Base-by-base conservation (phyloP, 1,140 invertebrate genomes). In the Pectinophora gossypiella region DNA sequence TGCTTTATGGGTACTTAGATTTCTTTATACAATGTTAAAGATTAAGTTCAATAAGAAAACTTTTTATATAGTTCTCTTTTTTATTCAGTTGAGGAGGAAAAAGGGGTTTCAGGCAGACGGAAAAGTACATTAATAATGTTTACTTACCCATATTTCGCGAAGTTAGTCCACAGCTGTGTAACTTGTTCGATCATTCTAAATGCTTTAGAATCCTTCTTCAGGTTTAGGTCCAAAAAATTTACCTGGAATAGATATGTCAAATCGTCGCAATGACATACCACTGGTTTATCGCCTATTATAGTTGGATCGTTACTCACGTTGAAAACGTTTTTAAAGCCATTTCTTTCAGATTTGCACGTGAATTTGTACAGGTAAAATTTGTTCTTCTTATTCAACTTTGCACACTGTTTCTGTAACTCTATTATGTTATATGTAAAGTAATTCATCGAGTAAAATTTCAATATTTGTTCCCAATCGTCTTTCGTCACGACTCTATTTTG, bases 141-240 rank as follows among this genome's bases (percentile, higher is more conserved):
- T 19, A 52, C 62, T 56, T 63, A 77, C 72, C 69, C 69, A 15
- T 46, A 67, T 62, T 74, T 78, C 9, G 72, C 73, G 42, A 79
- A 76, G 27, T 76, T 70, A 0, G 72, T 77, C 74, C 73, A 76
- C 5, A 79, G 36, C 19, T 46, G 64, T 3, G 64, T 67, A 0
- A 72, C 38, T 23, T 56, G 51, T 4, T 76, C 53, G 0, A 80
- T 57, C 60, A 73, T 63, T 40, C 60, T 47, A 32, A 61, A 72
- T 5, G 40, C 40, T 19, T 46, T 45, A 0, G 68, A 68, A 16
- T 58, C 19, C 3, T 47, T 49, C 18, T 65, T 57, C 7, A 72
- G 32, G 15, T 56, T 47, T 3, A 45, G 16, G 0, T 46, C 9
- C 0, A 44, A 9, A 9, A 13, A 9, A 51, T 64, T 66, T 0